Base-by-base conservation (phyloP, 2,888 invertebrate species). In the Byasa hedistus region DNA sequence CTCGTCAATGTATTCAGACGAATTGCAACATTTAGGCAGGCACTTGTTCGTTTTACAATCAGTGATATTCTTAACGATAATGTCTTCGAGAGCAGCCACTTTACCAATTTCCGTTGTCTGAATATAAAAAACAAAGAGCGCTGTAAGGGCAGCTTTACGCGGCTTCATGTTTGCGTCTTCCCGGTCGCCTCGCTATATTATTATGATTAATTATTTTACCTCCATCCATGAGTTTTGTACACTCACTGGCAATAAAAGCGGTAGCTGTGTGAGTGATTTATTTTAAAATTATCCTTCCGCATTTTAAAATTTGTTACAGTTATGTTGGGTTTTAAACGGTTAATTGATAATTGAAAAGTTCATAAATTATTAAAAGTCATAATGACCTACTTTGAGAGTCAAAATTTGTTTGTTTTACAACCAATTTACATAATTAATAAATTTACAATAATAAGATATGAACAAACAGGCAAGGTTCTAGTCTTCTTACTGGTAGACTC, bases 11-110 rank as follows among this genome's bases (percentile, higher is more conserved):
- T 61, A 51, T 36, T 67, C 63, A 15, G 51, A 61, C 19, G 36
- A 57, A 21, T 66, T 64, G 27, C 67, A 68, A 61, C 67, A 68
- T 57, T 63, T 63, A 2, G 65, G 61, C 51, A 65, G 27, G 51
- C 65, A 65, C 19, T 57, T 65, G 0, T 24, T 32, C 36, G 51
- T 48, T 36, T 39, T 19, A 60, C 57, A 60, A 61, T 61, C 39
- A 24, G 23, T 27, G 51, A 24, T 21, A 52, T 65, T 23, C 7
- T 24, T 51, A 57, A 61, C n/a, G 36, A 61, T 24, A 22, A 56
- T 48, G 15, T 56, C 22, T 22, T 59, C 48, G n/a, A 2, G 22
- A 21, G 52, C 52, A 1, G 52, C 21, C 19, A 52, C 21, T 22
- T 2, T 19, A 27, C 3, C 19, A 32, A 32, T 19, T 65, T 21